Percentiles rank a stretch among this genome's conserved stretches.
These are phyloP conservation scores for Catocala fraxini DNA, from an alignment of 2,888 invertebrate genomes.

Conservation along the genomic window DNA sequence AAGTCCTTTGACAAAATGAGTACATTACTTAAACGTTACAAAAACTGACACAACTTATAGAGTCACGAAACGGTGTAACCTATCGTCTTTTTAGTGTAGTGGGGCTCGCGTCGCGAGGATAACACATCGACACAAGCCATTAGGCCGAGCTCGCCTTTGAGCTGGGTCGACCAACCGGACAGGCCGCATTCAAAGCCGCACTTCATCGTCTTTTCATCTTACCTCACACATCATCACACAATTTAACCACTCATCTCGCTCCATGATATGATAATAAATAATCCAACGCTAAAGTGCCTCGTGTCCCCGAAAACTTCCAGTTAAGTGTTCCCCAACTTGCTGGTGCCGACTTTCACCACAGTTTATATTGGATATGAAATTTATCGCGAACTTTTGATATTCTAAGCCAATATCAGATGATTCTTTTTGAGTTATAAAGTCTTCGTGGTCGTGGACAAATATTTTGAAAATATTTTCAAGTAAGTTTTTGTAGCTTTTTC, in stretches of 20 bases:
- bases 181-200: constrained; percentile 67
- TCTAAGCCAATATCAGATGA: constrained; percentile 62
- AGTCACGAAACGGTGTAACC: constrained; percentile 42
- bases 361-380: constrained; percentile 75
- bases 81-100: constrained; percentile 52
- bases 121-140: constrained; percentile 73
- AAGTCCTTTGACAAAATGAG: no score
- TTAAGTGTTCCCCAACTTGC: constrained; percentile 61
- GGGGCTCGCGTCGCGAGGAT: constrained; percentile 53
- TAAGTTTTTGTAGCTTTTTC: constrained; percentile 20
- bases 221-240: constrained; percentile 68
- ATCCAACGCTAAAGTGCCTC: constrained; percentile 59
- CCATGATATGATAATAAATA: constrained; percentile 60
- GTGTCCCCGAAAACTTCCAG: constrained; percentile 61
- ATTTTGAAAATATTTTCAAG: constrained; percentile 44
- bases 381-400: constrained; percentile 66
- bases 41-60: constrained; percentile 25
- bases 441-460: constrained; percentile 37
- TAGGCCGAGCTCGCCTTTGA: constrained; percentile 71
- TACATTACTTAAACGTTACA: not conserved
- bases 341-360: constrained; percentile 59
- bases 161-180: constrained; percentile 69
- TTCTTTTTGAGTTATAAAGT: constrained; percentile 53
- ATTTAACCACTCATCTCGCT: constrained; percentile 58
- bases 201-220: constrained; percentile 75